Evolutionary conservation across 2,113 vertebrate species (phyloP).

Genomic region (Balaenoptera acutorostrata): DNA sequence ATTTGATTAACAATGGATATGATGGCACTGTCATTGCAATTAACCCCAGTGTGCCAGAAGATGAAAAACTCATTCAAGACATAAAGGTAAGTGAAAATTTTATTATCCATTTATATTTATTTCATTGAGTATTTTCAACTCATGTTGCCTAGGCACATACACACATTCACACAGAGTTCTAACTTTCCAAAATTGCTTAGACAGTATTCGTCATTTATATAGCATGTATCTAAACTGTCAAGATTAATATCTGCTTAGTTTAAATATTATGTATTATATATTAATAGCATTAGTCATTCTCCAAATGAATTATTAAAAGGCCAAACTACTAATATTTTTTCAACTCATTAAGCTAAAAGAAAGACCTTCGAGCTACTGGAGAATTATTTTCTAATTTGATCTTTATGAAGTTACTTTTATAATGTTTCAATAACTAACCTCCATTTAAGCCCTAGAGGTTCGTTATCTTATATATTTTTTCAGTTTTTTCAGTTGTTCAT

Average conservation of each 20-base stretch:
- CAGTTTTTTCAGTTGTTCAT: background rate
- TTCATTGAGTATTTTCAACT: constrained; percentile 19
- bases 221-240: background rate
- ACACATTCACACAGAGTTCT: background rate
- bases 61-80: constrained; percentile 70
- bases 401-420: constrained; percentile 8
- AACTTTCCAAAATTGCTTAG: background rate
- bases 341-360: background rate
- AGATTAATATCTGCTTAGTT: constrained; percentile 2
- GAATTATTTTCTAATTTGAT: background rate
- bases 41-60: constrained; percentile 73
- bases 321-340: background rate
- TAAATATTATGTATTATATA: background rate
- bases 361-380: background rate
- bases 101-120: background rate
- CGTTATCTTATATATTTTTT: background rate
- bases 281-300: background rate
- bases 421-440: background rate
- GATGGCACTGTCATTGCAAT: constrained; percentile 79
- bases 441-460: background rate
- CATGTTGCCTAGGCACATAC: background rate
- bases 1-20: constrained; percentile 73
- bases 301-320: background rate
- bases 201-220: background rate
- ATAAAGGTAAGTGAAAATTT: constrained; percentile 71